Base-by-base conservation (phyloP, 2,113 vertebrate genomes). In the Trichechus manatus region DNA sequence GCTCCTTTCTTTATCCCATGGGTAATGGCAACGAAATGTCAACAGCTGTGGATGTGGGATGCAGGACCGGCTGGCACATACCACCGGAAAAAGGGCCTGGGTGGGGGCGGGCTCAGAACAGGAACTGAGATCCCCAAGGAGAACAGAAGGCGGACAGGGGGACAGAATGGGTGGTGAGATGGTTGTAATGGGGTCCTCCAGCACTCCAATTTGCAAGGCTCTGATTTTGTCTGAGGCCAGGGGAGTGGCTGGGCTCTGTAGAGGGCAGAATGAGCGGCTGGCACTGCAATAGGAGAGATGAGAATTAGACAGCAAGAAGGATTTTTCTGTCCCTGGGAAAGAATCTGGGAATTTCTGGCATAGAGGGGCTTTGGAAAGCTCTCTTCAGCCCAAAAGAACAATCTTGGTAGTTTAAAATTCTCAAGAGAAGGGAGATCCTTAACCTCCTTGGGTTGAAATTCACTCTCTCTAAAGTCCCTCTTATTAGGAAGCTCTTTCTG, bases 11-110 rank as follows among this genome's bases (percentile, higher is more conserved):
- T 97, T 78, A 82, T 95, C 95, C 92, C 23, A 17, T 85, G 95
- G 97, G 89, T 80, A 95, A 92, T 81, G 95, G 82, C 93, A 92
- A 66, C 2, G 29, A 96, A 97, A 97, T 97, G 96, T 83, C 98
- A 97, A 83, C 98, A 98, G 96, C 98, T 96, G 97, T 97, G 93
- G 96, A 74, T 97, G 97, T 97, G 96, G 98, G 98, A 94, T 97
- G 94, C 89, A 87, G 98, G 93, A 96, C 97, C 3, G 94, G 96
- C 97, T 97, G 98, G 97, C 97, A 97, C 98, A 93, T 42, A 13
- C 13, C 89, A 96, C 98, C 98, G 98, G 97, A 98, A 98, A 94
- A 91, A 64, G 81, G 59, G 95, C 86, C 66, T 2, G 59, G 74
- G 79, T 44, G 6, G 88, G 42, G 56, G 84, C 2, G 44, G 82